Base-by-base conservation (phyloP, 2,888 invertebrate species). In the Hydropsyche betteni region DNA sequence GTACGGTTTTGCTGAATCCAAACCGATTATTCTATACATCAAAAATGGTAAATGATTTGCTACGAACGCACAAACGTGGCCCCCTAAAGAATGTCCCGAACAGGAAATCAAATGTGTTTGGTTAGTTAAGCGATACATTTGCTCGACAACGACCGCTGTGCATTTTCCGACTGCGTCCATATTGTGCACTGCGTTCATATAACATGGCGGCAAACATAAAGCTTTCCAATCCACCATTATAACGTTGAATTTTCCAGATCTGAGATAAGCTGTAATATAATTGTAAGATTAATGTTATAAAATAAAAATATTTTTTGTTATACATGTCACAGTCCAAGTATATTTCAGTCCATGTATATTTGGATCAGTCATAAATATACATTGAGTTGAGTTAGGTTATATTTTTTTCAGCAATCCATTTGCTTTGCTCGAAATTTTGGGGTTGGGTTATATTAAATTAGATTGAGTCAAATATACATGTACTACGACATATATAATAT, bases 161-260 rank as follows among this genome's bases (percentile, higher is more conserved):
- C 64, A 64, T 33, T 34, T 24, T 36, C 64, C 64, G 12, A 64
- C 64, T 33, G 34, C 10, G n/a, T 64, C 64, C 64, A 64, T 64
- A n/a, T 64, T 64, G 8, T 36, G 64, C 3, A 64, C 34, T 34
- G 64, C 34, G 10, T 36, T 64, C 34, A 36, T 33, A 64, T 64
- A 64, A 80, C 90, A 90, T 0, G 90, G 90, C 0, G 84, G 83
- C 1, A 80, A 80, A 0, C 88, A 85, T 36, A 90, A 80, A 4
- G 84, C 81, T 36, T 85, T 85, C 89, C 90, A 91, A 81, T 91
- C 89, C 7, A 90, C 86, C 77, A 85, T 84, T 81, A 88, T 84
- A 0, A 88, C 80, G 79, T 88, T 88, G 53, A 82, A 82, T 5
- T 82, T 80, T 1, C 80, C 81, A 24, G 78, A 81, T 68, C 81